A percentile compares a stretch with the other conserved stretches of the same genome.
Evolutionary conservation across 1,140 invertebrate species (phyloP).

Genomic region (Papilio polyxenes): DNA sequence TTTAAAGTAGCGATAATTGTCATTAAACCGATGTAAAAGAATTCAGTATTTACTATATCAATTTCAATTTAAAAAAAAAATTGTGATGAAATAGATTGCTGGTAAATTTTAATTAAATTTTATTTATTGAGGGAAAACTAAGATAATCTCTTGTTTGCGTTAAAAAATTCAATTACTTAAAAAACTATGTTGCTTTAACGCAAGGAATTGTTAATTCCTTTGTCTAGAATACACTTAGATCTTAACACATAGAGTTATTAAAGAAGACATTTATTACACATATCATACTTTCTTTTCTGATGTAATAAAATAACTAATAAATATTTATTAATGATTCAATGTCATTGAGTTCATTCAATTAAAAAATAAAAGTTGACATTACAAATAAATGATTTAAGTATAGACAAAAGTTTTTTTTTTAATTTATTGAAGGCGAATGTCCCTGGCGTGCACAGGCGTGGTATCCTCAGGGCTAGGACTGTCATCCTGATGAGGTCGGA

Average conservation of each 20-base stretch:
- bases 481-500: conserved; percentile 82
- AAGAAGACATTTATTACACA: conserved; percentile 1
- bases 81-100: not conserved
- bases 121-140: not conserved
- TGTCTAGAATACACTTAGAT: not conserved
- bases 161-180: not conserved
- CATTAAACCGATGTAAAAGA: not conserved
- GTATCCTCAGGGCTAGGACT: conserved; percentile 85
- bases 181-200: not conserved
- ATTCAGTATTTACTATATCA: not conserved
- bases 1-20: not conserved
- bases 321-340: not conserved
- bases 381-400: not conserved
- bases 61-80: not conserved
- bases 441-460: conserved; percentile 82
- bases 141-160: not conserved
- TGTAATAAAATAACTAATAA: not conserved
- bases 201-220: not conserved
- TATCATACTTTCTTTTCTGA: not conserved
- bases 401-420: conserved; percentile 29
- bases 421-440: conserved; percentile 78
- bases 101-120: not conserved
- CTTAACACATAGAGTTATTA: not conserved
- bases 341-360: not conserved
- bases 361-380: not conserved